Base-by-base conservation (phyloP, 2,113 vertebrate species). In the Cygnus buccinator region DNA sequence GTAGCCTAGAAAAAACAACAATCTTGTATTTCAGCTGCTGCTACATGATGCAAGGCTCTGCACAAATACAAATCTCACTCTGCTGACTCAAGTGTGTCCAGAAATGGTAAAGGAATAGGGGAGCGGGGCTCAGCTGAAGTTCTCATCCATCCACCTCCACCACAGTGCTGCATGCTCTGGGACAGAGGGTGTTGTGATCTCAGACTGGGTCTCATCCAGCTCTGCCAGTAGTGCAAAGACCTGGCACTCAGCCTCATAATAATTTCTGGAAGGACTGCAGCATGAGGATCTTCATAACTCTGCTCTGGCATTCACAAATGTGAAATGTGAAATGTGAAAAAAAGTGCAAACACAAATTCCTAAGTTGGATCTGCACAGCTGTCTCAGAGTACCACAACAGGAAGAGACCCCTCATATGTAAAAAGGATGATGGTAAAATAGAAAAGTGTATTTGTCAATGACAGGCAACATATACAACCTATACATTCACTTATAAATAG, bases 151-250 rank as follows among this genome's bases (percentile, higher is more conserved):
- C 10, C 20, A 54, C 18, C 37, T 79, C 25, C 74, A 37, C 3
- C 10, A 17, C 0, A 0, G 18, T 2, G 1, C 35, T 8, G 2
- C 20, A 14, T 35, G 8, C 28, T 63, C 35, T 83, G 68, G 14
- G 28, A 67, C 31, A 11, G 20, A 63, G 58, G 10, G 28, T 3
- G 2, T 3, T 3, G 2, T 3, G 11, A 19, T 39, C 58, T 73
- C 25, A 7, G 12, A 8, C 6, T 77, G 31, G 22, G 12, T 22
- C 55, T 61, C 33, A 61, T 19, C 9, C 62, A 37, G 39, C 8
- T 59, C 41, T n/a, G 3, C 22, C 4, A 21, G 11, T 2, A 66
- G 22, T 1, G 2, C 18, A 68, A 76, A 50, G 8, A 23, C 29
- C 44, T 84, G 37, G 20, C 16, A 14, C 6, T 55, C 31, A 50